Evolutionary conservation across 2,113 vertebrate genomes (phyloP), one percentile per base, ranked within the genome.

Genomic region (Narcine bancroftii): DNA sequence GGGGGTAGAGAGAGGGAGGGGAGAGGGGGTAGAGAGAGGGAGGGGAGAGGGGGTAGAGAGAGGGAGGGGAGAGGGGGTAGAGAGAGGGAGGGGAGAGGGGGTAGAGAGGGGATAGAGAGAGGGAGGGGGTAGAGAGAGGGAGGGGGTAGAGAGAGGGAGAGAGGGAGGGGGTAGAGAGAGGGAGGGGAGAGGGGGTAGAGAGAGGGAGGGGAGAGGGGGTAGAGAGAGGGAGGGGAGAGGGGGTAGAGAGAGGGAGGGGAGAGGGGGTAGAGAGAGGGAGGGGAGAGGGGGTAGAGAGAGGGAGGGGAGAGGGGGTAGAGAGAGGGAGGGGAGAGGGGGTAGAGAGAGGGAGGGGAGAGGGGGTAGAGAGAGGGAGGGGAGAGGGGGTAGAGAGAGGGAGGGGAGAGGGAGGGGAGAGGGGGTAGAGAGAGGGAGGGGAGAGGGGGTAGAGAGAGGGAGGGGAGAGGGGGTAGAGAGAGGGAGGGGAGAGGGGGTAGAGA

Each of bases 61-160:
- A 1, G 72, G 13, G 19, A 56, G 2, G 19, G 9, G 50, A n/a
- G n/a, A n/a, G n/a, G n/a, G n/a, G n/a, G n/a, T n/a, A n/a, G n/a
- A n/a, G n/a, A n/a, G n/a, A n/a, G n/a, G n/a, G n/a, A n/a, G n/a
- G n/a, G n/a, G n/a, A 7, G 56, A 60, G 56, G 0, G 4, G 15
- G 56, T 0, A 7, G 56, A 5, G 56, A 15, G 15, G 19, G n/a
- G 79, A 6, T 0, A 73, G 93, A 39, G 15, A 0, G 92, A 17
- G 93, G 36, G 7, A 7, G 92, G 92, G 65, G n/a, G n/a, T n/a
- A n/a, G n/a, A n/a, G n/a, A n/a, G n/a, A n/a, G 21, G 72, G 11
- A 53, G 1, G 11, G 11, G 79, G 3, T 0, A 45, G n/a, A 39
- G 0, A 47, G 0, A 1, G 72, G 13, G 19, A 56, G 2, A 15